Evolutionary conservation across 2,888 invertebrate species (phyloP).

Genomic region (Euproctis similis): DNA sequence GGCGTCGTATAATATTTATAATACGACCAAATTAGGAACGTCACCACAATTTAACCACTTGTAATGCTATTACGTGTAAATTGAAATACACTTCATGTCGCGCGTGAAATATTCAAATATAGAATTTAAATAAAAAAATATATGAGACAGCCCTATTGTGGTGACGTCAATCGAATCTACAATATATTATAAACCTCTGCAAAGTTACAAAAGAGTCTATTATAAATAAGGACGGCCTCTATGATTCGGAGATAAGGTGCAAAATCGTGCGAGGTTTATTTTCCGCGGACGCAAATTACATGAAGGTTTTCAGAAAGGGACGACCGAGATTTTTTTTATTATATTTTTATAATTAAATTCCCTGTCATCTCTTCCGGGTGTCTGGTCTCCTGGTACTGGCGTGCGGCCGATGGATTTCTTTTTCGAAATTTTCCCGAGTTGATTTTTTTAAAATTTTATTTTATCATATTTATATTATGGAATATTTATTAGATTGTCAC

Average conservation of each 20-base stretch:
- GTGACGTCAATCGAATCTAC: conserved; percentile 63
- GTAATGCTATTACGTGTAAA: conserved; percentile 40
- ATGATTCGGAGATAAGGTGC: conserved; percentile 34
- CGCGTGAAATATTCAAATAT: conserved; percentile 52
- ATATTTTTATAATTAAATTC: conserved; percentile 75
- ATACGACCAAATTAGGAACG: conserved; percentile 43
- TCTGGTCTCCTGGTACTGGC: conserved; percentile 67
- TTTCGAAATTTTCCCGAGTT: conserved; percentile 38
- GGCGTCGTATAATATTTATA: conserved; percentile 16
- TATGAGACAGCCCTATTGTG: conserved; percentile 62
- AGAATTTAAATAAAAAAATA: conserved; percentile 57
- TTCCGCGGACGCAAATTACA: conserved; percentile 27
- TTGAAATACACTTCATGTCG: conserved; percentile 57
- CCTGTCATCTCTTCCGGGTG: conserved; percentile 66
- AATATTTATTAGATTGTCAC: too few relatives aligned
- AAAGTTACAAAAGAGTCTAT: conserved; percentile 28
- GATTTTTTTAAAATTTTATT: too few relatives aligned
- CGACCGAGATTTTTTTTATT: conserved; percentile 64
- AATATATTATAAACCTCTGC: conserved; percentile 56
- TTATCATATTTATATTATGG: too few relatives aligned
- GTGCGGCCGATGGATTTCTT: conserved; percentile 56
- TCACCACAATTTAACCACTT: conserved; percentile 39
- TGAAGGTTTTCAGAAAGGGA: conserved; percentile 55
- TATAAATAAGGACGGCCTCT: conserved; percentile 25
- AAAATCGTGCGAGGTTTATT: conserved; percentile 39